Conservation (phyloP, 1,140 invertebrate genomes). For the Vanessa atalanta region DNA sequence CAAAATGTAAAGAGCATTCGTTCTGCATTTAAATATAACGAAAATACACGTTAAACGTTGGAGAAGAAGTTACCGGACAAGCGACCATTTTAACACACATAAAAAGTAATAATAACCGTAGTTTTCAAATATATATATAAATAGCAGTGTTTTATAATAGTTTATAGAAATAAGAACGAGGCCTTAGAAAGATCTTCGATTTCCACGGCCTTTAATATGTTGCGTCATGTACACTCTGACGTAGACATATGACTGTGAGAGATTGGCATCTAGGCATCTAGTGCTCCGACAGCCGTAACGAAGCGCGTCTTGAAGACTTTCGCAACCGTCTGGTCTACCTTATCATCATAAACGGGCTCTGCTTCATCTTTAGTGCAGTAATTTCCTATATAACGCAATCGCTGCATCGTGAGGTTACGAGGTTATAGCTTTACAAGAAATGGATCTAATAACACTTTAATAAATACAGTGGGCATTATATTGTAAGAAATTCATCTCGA, state of each 20-base stretch:
- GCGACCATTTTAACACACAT: too few relatives aligned
- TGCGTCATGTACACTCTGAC: slow-evolving; percentile 56
- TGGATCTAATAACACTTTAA: not conserved
- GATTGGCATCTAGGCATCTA: slow-evolving; percentile 57
- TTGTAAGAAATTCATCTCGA: not conserved
- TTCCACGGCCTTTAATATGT: slow-evolving; percentile 29
- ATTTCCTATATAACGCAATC: slow-evolving; percentile 5
- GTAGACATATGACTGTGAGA: slow-evolving; percentile 61
- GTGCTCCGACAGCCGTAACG: slow-evolving; percentile 57
- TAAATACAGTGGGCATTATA: not conserved
- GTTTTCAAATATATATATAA: too few relatives aligned
- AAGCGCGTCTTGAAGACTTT: slow-evolving; percentile 59
- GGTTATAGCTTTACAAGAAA: not conserved
- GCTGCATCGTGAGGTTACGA: not conserved
- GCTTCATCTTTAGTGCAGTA: slow-evolving; percentile 11
- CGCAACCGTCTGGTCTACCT: slow-evolving; percentile 49
- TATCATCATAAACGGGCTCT: slow-evolving; percentile 9
- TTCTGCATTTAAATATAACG: too few relatives aligned
- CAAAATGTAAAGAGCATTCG: too few relatives aligned
- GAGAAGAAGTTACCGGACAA: too few relatives aligned
- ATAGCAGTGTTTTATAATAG: not conserved
- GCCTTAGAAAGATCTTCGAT: slow-evolving; percentile 10
- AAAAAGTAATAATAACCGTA: too few relatives aligned
- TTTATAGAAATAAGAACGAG: slow-evolving; percentile 4
- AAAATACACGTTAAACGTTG: too few relatives aligned